Evolutionary conservation across 2,888 invertebrate species (phyloP), one percentile per base, ranked within the genome.

Genomic region (Ashinkailepas kermadecensis): DNA sequence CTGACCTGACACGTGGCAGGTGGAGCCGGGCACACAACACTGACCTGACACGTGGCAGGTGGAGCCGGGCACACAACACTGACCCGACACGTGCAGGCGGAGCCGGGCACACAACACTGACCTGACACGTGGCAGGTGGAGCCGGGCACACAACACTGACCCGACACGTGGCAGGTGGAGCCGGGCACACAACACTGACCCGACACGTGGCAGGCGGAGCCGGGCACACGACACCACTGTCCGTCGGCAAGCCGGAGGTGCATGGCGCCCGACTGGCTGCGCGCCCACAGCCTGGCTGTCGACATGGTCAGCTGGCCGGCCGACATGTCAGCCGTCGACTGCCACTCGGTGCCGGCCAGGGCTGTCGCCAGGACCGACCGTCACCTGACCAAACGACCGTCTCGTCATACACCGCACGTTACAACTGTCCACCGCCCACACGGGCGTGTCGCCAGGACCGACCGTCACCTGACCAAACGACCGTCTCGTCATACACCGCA

Each of bases 381-480:
- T 87, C 12, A 88, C 88, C 89, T 89, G 81, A 13, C 59, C 1
- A 4, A 39, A 4, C 39, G 39, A n/a, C 39, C 39, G 39, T 1
- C 39, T 39, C 39, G 39, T 39, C 39, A 39, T n/a, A n/a, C 78
- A 78, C 58, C 15, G 13, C 58, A 58, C 12, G 23, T 57, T 57
- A 13, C 23, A n/a, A 0, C 4, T 6, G 58, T 90, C 89, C 57
- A 90, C 84, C 0, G 89, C 89, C 90, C 90, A 90, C 0, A 90
- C 88, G 85, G 87, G 87, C 81, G 84, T 85, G 8, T 86, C 86
- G 70, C 85, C 85, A 13, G 87, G 86, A 13, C 87, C 87, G 67
- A 87, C 87, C 84, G 86, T 87, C 12, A 88, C 88, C 89, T 89
- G 81, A 13, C 59, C 1, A 4, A 39, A 4, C 39, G 39, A n/a